Conservation (phyloP, 2,888 invertebrate genomes). For the Campopleginae sp. region DNA sequence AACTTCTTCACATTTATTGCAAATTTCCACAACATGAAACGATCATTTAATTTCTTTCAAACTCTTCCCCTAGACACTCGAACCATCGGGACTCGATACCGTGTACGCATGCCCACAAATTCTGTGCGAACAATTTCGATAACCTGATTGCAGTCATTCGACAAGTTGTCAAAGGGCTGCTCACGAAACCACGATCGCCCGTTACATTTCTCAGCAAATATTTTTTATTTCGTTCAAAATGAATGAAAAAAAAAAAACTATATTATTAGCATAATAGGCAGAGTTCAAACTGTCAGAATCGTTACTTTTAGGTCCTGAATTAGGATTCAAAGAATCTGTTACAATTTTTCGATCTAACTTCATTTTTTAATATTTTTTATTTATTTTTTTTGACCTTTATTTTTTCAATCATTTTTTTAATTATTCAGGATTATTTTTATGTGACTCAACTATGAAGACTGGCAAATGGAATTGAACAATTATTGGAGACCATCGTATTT, state of each 20-base stretch:
- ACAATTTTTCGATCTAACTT: neutral
- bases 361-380: no score
- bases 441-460: neutral
- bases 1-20: neutral
- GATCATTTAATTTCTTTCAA: neutral
- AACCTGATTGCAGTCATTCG: neutral
- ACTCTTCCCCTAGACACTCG: neutral
- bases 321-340: neutral
- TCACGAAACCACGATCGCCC: neutral
- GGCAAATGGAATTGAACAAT: neutral
- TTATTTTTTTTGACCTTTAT: no score
- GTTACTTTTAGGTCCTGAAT: neutral
- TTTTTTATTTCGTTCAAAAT: no score
- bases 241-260: no score
- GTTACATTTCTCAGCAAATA: neutral
- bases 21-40: neutral
- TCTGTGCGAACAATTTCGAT: neutral
- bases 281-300: no score
- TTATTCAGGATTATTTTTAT: no score
- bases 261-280: no score
- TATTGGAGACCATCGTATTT: neutral
- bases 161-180: conserved; percentile 20
- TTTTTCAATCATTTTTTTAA: no score
- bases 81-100: neutral
- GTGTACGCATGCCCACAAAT: conserved; percentile 21